Evolutionary conservation across 2,113 vertebrate genomes (phyloP), one percentile per base, ranked within the genome.

Genomic region (Crotophaga sulcirostris): DNA sequence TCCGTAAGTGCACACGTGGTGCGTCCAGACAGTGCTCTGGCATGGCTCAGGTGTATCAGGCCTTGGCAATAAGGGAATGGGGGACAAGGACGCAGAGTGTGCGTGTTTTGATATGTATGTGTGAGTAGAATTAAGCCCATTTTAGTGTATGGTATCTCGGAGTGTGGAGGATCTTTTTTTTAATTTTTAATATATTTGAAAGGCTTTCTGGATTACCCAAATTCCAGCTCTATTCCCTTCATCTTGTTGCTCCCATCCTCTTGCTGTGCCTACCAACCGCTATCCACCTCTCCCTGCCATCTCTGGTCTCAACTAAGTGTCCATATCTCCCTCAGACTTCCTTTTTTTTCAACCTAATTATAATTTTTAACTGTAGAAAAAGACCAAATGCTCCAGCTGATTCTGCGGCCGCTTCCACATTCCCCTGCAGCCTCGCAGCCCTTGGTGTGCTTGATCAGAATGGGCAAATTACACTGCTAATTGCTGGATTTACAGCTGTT

Each of bases 401-500:
- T 91, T 72, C 76, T 81, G 51, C 6, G 31, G n/a, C 73, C 3
- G 0, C 52, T 91, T 77, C 42, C 62, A 34, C 11, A 6, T 91
- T 84, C 76, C 59, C n/a, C 1, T 0, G 59, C 86, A 92, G 76
- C 56, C 73, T 89, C 2, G 0, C 63, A 76, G 88, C 88, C 86
- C 60, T 86, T 3, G 0, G 60, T 73, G 51, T 45, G 13, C 89
- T 88, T 90, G 84, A 80, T 96, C 87, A 88, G 94, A 94, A 84
- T 87, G 91, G 69, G 86, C 62, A 87, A 84, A 94, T 94, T 70
- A 80, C 54, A 29, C 33, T 1, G 3, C 87, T 96, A 89, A 93
- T 95, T 94, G 84, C 80, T 85, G 88, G 84, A 89, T 89, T 68
- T 94, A 93, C 94, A 96, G 90, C 94, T 94, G 90, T 63, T 86